Base-by-base conservation (phyloP, 1,140 invertebrate genomes). In the Pseudomyrmex concolor region DNA sequence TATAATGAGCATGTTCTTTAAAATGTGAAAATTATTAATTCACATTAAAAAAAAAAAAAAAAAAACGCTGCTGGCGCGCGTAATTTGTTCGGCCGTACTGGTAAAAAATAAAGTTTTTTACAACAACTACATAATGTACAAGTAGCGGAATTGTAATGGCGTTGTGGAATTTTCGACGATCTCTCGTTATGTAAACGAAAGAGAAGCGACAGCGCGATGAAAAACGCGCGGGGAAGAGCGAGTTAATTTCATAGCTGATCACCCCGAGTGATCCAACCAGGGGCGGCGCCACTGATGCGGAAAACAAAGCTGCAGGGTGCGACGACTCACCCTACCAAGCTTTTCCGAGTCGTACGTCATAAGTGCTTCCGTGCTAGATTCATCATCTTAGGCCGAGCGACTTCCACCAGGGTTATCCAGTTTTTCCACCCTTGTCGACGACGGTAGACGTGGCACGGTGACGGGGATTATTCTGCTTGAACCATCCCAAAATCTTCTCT, bases 171-270 rank as follows among this genome's bases (percentile, higher is more conserved):
- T 70, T 70, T 70, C 55, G 17, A 19, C 64, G 17, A 3, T 67
- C 48, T 25, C 34, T 19, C 57, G 22, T 48, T 74, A 48, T 63
- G 48, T 25, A 64, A 15, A n/a, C 57, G 43, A 55, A 13, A n/a
- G 43, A 19, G 25, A 45, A 77, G 70, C 74, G 77, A 51, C 62
- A 17, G 51, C 43, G 81, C 22, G 68, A 72, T 73, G 48, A 17
- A 66, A 55, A 72, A 64, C 15, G 50, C 45, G 45, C 8, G 50
- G 48, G 45, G 84, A 63, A 54, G 83, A 89, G 89, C 85, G 89
- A 94, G 93, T 94, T 94, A 94, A 94, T 94, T 94, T 94, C 93
- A 94, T 94, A 94, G 94, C 92, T 94, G 94, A 94, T 94, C 94
- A 94, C 93, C 92, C 93, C 92, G 91, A 84, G 92, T 94, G 94